phyloP scores from a whole-genome alignment of 2,888 invertebrate genomes.

The Copidosoma aretas region DNA sequence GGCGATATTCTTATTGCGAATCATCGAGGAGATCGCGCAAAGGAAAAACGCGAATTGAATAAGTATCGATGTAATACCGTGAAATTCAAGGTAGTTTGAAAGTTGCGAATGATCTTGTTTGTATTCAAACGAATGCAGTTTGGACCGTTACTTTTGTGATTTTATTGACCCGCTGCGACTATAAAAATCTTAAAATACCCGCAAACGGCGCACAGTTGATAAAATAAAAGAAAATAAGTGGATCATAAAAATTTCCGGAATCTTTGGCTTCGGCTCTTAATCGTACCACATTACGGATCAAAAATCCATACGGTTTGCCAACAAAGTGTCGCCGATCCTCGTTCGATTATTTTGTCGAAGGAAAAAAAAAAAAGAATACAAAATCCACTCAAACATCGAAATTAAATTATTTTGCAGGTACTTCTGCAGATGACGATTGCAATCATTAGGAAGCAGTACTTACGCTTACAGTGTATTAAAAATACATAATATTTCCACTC shows the following conservation, averaged over 20 bases:
- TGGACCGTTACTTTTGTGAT: conserved; percentile 10
- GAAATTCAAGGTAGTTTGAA: conserved; percentile 2
- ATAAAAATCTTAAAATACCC: conserved; percentile 12
- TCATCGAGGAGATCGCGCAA: background rate
- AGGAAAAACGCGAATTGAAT: conserved; percentile 13
- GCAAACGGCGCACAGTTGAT: conserved; percentile 8
- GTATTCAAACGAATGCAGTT: conserved; percentile 1
- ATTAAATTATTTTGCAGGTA: background rate
- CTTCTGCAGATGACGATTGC: background rate
- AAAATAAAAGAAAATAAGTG: conserved; percentile 23
- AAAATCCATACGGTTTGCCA: background rate
- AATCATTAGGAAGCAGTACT: background rate
- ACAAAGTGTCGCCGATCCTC: background rate
- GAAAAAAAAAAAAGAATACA: background rate
- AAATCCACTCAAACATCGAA: background rate
- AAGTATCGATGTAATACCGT: conserved; percentile 3
- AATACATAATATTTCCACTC: background rate
- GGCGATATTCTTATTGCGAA: no score
- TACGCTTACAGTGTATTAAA: background rate
- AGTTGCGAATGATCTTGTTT: conserved; percentile 21
- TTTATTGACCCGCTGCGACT: conserved; percentile 25
- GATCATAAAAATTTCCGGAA: conserved; percentile 12
- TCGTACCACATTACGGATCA: background rate
- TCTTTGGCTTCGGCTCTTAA: background rate
- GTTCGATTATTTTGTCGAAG: background rate